phyloP scores from a whole-genome alignment of 2,113 vertebrate species.

The Nicator chloris region DNA sequence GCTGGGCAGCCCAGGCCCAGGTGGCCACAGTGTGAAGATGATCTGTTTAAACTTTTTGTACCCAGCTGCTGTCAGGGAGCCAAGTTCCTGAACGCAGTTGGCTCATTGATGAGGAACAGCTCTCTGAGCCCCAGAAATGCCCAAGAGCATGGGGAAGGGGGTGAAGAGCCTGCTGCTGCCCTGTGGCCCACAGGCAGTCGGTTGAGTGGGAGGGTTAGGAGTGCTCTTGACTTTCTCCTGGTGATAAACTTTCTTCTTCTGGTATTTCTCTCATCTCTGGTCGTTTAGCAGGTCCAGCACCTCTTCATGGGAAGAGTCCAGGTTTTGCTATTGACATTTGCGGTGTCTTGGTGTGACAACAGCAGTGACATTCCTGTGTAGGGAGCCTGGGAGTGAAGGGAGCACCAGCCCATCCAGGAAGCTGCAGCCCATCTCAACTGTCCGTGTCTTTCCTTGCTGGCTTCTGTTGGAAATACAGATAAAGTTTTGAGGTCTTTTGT shows the following conservation, averaged over 20 bases:
- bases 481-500: neutral
- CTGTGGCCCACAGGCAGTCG: neutral
- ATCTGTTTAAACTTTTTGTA: neutral
- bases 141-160: neutral
- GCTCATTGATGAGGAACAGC: neutral
- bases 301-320: neutral
- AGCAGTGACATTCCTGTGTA: neutral
- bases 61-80: neutral
- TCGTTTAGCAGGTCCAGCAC: neutral
- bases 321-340: neutral
- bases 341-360: neutral
- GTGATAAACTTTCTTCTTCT: neutral
- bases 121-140: neutral
- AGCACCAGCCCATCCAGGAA: neutral
- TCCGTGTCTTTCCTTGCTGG: neutral
- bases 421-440: neutral
- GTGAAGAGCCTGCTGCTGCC: neutral
- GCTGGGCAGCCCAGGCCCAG: neutral
- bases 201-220: neutral
- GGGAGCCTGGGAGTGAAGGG: neutral
- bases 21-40: neutral
- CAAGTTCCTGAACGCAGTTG: rapidly evolving
- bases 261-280: neutral
- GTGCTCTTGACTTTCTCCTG: neutral
- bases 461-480: neutral